phyloP scores from a whole-genome alignment of 2,113 vertebrate species.

The Montifringilla adamsi region DNA sequence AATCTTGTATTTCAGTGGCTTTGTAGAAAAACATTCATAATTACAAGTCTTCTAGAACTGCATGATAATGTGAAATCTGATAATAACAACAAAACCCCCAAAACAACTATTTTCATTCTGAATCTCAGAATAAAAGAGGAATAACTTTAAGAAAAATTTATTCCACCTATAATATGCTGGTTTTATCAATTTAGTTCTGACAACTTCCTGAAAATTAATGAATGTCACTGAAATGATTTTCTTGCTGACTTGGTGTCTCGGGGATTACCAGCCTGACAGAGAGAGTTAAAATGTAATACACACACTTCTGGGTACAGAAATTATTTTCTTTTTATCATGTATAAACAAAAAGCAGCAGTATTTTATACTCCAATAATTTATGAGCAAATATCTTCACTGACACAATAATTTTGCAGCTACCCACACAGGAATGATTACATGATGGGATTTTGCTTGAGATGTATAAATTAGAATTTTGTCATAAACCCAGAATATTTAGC shows the following conservation, averaged over 20 bases:
- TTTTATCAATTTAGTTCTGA: slow-evolving; percentile 49
- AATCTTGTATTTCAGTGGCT: neutral
- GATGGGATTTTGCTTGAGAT: neutral
- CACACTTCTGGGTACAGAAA: slow-evolving; percentile 13
- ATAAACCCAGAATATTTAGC: neutral
- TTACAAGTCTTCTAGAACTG: neutral
- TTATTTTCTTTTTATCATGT: slow-evolving; percentile 42
- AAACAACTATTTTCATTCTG: neutral
- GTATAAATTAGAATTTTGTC: slow-evolving; percentile 14
- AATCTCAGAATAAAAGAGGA: neutral
- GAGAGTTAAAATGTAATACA: neutral
- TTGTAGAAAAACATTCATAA: neutral
- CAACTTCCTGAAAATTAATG: slow-evolving; percentile 60
- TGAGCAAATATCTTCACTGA: slow-evolving; percentile 16
- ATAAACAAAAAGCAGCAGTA: slow-evolving; percentile 42
- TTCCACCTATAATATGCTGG: neutral
- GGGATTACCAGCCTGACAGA: slow-evolving; percentile 40
- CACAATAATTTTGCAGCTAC: slow-evolving; percentile 35
- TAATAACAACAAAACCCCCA: neutral
- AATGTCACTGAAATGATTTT: slow-evolving; percentile 35
- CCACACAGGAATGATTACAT: neutral
- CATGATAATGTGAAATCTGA: neutral
- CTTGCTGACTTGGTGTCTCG: slow-evolving; percentile 20
- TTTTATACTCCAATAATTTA: slow-evolving; percentile 42
- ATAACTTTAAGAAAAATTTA: slow-evolving; percentile 38